phyloP scores from a whole-genome alignment of 1,140 invertebrate species.

The Penaeus japonicus region DNA sequence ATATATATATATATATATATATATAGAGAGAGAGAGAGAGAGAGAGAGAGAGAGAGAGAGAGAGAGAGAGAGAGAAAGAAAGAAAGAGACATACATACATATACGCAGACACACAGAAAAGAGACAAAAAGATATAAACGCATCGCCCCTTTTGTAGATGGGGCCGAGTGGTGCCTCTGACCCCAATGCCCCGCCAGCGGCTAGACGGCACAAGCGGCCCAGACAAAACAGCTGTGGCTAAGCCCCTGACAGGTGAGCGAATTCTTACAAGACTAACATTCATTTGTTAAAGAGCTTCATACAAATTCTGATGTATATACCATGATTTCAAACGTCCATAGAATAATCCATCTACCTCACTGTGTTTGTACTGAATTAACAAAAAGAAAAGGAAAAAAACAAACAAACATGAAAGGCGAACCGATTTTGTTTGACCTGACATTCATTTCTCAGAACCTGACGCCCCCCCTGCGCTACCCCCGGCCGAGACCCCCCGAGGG shows the following conservation, averaged over 20 bases:
- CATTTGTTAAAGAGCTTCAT: not conserved
- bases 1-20: not conserved
- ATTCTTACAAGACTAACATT: not conserved
- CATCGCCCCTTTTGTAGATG: slow-evolving; percentile 16
- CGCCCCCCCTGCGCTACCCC: not conserved
- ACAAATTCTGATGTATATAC: not conserved
- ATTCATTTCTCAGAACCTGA: slow-evolving; percentile 10
- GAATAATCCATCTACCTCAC: no score
- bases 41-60: no score
- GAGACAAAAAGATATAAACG: not conserved
- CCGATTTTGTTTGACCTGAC: not conserved
- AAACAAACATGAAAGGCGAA: no score
- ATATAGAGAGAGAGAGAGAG: not conserved
- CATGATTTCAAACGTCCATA: not conserved
- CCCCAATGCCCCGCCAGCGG: slow-evolving; percentile 33
- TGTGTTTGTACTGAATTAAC: no score
- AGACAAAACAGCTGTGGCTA: slow-evolving; percentile 20
- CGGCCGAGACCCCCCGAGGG: not conserved
- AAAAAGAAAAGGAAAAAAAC: no score
- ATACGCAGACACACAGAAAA: no score
- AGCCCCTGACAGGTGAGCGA: slow-evolving; percentile 1
- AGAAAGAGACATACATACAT: no score
- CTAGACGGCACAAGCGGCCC: slow-evolving; percentile 40
- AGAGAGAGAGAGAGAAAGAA: no score
- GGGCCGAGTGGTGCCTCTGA: slow-evolving; percentile 36